These are phyloP conservation scores for Choloepus hoffmanni DNA, from an alignment of 2,113 vertebrate genomes.

Conservation along the genomic window DNA sequence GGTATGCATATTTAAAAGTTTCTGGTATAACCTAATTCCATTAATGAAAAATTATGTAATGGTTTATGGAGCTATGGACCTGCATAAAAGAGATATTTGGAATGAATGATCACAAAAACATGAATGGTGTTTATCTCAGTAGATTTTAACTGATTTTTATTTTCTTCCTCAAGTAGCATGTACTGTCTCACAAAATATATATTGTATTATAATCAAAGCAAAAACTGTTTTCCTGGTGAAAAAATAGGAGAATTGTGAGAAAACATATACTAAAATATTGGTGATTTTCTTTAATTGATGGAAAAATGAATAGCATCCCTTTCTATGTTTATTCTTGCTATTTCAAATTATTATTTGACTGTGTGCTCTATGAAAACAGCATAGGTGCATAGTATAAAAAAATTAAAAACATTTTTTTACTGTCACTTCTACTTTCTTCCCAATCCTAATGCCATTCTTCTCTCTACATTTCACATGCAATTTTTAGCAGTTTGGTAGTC, in stretches of 20 bases:
- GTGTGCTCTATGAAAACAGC: not conserved
- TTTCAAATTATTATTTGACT: constrained; percentile 34
- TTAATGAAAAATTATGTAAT: not conserved
- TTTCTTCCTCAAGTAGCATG: not conserved
- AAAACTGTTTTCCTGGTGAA: not conserved
- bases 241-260: not conserved
- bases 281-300: constrained; percentile 36
- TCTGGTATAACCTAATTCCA: not conserved
- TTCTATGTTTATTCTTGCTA: not conserved
- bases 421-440: not conserved
- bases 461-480: not conserved
- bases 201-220: constrained; percentile 44
- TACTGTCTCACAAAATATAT: not conserved
- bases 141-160: not conserved
- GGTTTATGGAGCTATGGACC: not conserved
- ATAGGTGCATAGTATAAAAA: not conserved
- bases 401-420: not conserved
- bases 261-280: constrained; percentile 40
- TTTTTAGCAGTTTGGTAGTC: not conserved
- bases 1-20: not conserved
- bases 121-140: not conserved
- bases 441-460: not conserved
- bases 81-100: not conserved
- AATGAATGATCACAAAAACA: not conserved
- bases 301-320: not conserved